Base-by-base conservation (phyloP, 2,888 invertebrate species). In the Vesta saturnalis region DNA sequence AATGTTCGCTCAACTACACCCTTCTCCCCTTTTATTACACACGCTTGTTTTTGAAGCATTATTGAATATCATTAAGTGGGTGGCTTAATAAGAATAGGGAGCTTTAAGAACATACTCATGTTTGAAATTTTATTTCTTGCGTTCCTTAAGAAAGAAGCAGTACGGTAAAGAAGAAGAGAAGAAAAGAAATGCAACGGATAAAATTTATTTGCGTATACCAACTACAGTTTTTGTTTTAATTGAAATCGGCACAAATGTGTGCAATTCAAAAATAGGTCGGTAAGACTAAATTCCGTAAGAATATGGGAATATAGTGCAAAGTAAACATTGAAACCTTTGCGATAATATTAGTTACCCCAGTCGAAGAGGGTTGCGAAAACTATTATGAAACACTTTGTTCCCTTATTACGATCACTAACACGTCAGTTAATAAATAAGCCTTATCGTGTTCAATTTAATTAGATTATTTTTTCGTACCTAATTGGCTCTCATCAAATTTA, bases 1-100 rank as follows among this genome's bases (percentile, higher is more conserved):
- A 69, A 69, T 69, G 69, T 66, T 62, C 69, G 65, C 65, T 64
- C 59, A 59, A 43, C 55, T 62, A 60, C 59, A 55, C 78, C 79
- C 76, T 69, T 74, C 74, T 75, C 75, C 78, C 74, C 60, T 63
- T 64, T 65, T 71, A 68, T 68, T 67, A 71, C 65, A 71, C 68
- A 71, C 71, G 71, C 71, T 71, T 71, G 71, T 68, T 71, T 71
- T 63, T 68, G 60, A 65, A 64, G 68, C 64, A 68, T 68, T 64
- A 68, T 70, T 68, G 71, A 65, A 68, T 71, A 68, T 71, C 71
- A 71, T 71, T 71, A 71, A 65, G 68, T 64, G 71, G 71, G 71
- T 65, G 65, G 67, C 62, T 68, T 71, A 68, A 68, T 62, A 65
- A 65, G 65, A 65, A 68, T 61, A 57, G 71, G 70, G 70, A 39